Base-by-base conservation (phyloP, 1,140 invertebrate species). In the Procambarus virginalis region DNA sequence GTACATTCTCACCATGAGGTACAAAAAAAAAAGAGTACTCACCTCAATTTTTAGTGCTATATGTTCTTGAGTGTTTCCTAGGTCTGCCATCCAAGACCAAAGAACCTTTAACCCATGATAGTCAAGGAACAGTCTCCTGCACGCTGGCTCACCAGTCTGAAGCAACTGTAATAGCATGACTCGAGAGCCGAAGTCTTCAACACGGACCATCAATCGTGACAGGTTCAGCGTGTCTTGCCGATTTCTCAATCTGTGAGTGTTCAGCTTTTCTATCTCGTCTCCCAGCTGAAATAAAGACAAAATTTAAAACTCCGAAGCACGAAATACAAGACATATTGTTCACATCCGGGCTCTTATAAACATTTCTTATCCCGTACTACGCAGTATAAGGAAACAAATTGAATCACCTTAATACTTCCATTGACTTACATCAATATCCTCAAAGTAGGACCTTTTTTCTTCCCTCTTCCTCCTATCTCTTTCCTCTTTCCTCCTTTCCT, bases 101-200 rank as follows among this genome's bases (percentile, higher is more conserved):
- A 99, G 95, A 48, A 99, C 94, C 12, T 97, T 95, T 51, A 99
- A 94, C 1, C 98, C 98, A 93, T 99, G 97, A 94, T 99, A 99
- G 94, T 99, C 98, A 20, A 99, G 94, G 94, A 99, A 99, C 49
- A 99, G 95, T 49, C 98, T 94, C 22, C 97, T 96, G 94, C 96
- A 99, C 2, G 96, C 96, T 88, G 97, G 94, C 93, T 97, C 97
- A 0, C 96, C 97, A 84, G 95, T 95, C 12, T 96, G 95, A 83
- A 97, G 95, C 9, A 95, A 93, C 48, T 94, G 92, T 8, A 95
- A 93, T 9, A 96, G 94, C 82, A 96, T 95, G 0, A 95, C 94
- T 88, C 97, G 95, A 49, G 97, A 96, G 79, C 96, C 95, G 48
- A 95, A 94, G 89, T 97, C 96, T 94, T 98, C 97, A 9, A 97